Conservation (phyloP, 2,797 vertebrate genomes). For the Sebastes taczanowskii region DNA sequence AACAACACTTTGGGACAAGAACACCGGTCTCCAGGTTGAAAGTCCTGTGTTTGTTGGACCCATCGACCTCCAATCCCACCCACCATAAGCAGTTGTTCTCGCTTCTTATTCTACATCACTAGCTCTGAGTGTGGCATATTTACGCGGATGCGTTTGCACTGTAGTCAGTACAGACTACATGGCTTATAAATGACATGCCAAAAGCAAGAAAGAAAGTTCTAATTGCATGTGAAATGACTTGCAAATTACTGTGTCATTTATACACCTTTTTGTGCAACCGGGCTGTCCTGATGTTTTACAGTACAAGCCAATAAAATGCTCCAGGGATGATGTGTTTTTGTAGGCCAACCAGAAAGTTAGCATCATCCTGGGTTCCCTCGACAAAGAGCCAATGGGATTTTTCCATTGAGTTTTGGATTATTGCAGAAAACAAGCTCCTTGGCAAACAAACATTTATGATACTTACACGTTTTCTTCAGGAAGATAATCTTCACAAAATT, state of each 20-base stretch:
- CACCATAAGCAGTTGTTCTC: neutral
- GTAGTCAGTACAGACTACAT: no score
- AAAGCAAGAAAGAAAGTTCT: neutral
- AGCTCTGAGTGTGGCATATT: no score
- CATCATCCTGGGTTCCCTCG: no score
- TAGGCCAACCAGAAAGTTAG: no score
- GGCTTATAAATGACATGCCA: no score
- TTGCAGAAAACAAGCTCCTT: no score
- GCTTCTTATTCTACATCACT: rapidly evolving
- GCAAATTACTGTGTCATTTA: neutral
- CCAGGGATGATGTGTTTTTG: no score
- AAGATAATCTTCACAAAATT: no score
- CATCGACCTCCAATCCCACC: rapidly evolving
- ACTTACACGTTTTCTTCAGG: no score
- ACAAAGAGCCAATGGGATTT: no score
- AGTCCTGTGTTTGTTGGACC: neutral
- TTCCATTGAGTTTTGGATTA: no score
- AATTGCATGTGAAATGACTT: neutral
- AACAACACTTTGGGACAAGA: neutral
- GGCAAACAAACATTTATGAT: no score
- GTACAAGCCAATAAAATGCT: neutral
- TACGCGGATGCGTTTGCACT: rapidly evolving
- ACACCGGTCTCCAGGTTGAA: neutral
- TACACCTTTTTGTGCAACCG: neutral
- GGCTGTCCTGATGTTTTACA: neutral